phyloP scores from a whole-genome alignment of 2,888 invertebrate genomes.

The Xylota sylvarum region DNA sequence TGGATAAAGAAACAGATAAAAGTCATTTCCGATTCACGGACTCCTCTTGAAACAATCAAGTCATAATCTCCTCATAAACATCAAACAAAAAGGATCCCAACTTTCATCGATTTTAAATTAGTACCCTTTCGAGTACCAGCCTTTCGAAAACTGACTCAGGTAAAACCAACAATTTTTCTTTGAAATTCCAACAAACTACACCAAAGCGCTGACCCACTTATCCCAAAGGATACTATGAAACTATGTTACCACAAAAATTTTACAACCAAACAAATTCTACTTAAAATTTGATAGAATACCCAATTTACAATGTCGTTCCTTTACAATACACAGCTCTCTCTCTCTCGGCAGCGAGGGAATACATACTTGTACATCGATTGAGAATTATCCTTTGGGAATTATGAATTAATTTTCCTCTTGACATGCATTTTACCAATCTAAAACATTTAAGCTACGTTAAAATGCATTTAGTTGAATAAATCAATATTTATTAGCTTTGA shows the following conservation, averaged over 20 bases:
- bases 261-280: neutral
- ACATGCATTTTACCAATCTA: constrained; percentile 30
- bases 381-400: neutral
- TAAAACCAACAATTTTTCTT: neutral
- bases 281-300: neutral
- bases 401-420: constrained; percentile 8
- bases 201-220: no score
- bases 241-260: no score
- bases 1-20: no score
- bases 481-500: constrained; percentile 67
- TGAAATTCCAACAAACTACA: neutral
- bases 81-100: no score
- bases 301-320: neutral
- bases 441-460: constrained; percentile 49
- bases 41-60: no score
- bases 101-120: no score
- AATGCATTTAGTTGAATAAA: constrained; percentile 59
- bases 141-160: neutral
- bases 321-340: neutral
- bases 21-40: no score
- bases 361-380: no score
- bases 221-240: no score
- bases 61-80: no score
- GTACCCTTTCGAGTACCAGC: no score
- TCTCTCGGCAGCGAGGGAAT: no score